Evolutionary conservation across 2,888 invertebrate species (phyloP).

Genomic region (Unio pictorum): DNA sequence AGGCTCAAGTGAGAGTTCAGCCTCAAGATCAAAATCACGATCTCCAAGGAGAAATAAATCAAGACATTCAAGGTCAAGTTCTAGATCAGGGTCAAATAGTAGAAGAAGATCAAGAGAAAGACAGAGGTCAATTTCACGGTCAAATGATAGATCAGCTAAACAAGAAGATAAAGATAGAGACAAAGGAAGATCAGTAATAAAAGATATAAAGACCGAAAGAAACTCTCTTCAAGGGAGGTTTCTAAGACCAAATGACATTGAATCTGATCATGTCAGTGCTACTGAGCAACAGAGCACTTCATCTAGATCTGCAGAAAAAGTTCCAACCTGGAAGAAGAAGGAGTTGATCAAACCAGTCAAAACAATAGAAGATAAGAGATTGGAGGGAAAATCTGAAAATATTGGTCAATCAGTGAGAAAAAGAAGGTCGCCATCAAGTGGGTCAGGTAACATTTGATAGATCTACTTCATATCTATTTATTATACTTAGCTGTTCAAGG

Average conservation of each 20-base stretch:
- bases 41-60: conserved; percentile 5
- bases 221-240: not conserved
- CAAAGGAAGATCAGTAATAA: not conserved
- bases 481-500: too few relatives aligned
- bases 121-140: conserved; percentile 14
- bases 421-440: conserved; percentile 14
- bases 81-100: conserved; percentile 14
- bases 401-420: conserved; percentile 7
- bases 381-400: conserved; percentile 1
- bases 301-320: conserved; percentile 6
- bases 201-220: not conserved
- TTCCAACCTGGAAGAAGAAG: conserved; percentile 52
- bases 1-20: not conserved
- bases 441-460: conserved; percentile 12
- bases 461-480: too few relatives aligned
- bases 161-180: conserved; percentile 6
- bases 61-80: conserved; percentile 18
- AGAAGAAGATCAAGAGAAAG: conserved; percentile 30
- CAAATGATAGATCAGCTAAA: conserved; percentile 24
- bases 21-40: not conserved
- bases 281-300: not conserved
- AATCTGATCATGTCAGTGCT: too few relatives aligned
- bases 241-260: not conserved
- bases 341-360: conserved; percentile 39
- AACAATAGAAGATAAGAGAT: conserved; percentile 5